Conservation (phyloP, 2,797 vertebrate species). For the Takifugu ocellatus region DNA sequence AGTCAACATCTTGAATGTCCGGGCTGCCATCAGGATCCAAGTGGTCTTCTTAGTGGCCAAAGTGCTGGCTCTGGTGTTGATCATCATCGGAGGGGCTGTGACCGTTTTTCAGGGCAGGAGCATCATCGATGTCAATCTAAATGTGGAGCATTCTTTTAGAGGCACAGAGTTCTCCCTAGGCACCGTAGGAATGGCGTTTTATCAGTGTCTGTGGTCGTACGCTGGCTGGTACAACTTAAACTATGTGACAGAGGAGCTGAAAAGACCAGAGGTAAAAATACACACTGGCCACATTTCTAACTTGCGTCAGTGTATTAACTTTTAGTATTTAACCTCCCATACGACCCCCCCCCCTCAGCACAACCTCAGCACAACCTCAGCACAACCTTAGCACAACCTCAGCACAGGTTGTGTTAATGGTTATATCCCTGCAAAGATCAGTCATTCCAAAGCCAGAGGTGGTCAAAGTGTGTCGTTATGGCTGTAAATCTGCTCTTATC, state of each 20-base stretch:
- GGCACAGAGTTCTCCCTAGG: conserved; percentile 60
- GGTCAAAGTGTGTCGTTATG: not conserved
- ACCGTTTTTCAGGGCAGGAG: conserved; percentile 48
- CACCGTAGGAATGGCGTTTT: conserved; percentile 79
- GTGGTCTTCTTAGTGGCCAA: conserved; percentile 80
- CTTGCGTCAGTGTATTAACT: not conserved
- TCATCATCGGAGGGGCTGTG: conserved; percentile 72
- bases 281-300: not conserved
- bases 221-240: conserved; percentile 88
- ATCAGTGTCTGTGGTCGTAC: conserved; percentile 86
- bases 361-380: too few relatives aligned
- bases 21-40: conserved; percentile 70
- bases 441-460: not conserved
- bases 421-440: not conserved
- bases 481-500: conserved; percentile 1
- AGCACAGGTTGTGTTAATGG: too few relatives aligned
- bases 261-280: conserved; percentile 77
- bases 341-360: too few relatives aligned
- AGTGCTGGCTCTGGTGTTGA: conserved; percentile 71
- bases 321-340: too few relatives aligned
- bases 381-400: too few relatives aligned
- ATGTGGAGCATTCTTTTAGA: conserved; percentile 75
- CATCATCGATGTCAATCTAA: conserved; percentile 36
- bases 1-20: conserved; percentile 76
- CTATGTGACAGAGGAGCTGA: conserved; percentile 82